Evolutionary conservation across 2,113 vertebrate species (phyloP).

Genomic region (Scophthalmus maximus): DNA sequence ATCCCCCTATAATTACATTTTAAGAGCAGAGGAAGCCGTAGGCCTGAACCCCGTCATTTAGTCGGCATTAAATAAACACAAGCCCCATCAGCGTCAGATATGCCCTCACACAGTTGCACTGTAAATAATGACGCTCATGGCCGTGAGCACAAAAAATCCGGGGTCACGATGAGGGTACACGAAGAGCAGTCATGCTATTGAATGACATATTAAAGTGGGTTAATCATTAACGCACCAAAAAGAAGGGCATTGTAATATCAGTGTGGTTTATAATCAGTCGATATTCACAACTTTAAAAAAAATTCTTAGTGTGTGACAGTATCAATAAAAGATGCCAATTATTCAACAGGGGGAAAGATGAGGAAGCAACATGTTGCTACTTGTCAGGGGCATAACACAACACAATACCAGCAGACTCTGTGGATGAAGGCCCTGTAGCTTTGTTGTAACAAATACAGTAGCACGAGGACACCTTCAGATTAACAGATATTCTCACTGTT

Average conservation of each 20-base stretch:
- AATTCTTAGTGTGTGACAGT: background rate
- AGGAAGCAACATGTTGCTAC: constrained; percentile 33
- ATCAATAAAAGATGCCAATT: constrained; percentile 27
- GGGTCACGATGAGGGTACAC: constrained; percentile 50
- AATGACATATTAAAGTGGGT: constrained; percentile 31
- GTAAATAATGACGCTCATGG: constrained; percentile 64
- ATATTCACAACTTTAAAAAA: background rate
- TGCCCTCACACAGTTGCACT: constrained; percentile 57
- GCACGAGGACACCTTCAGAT: background rate
- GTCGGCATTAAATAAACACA: constrained; percentile 68
- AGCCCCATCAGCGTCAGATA: constrained; percentile 60
- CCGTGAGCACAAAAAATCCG: constrained; percentile 34
- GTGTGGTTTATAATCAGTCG: background rate
- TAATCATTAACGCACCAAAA: constrained; percentile 21
- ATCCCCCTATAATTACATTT: constrained; percentile 69
- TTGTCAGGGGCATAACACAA: constrained; percentile 28
- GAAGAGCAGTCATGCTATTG: constrained; percentile 19
- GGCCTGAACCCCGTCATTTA: constrained; percentile 69
- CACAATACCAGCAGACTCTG: constrained; percentile 12
- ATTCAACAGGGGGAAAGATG: constrained; percentile 29
- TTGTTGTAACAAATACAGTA: constrained; percentile 1
- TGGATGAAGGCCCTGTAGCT: constrained; percentile 15
- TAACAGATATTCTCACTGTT: constrained; percentile 11
- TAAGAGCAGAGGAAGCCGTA: constrained; percentile 69
- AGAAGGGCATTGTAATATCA: no score